A percentile compares a stretch with the other conserved stretches of the same genome.
Conservation (phyloP, 1,140 invertebrate species). For the Scaptomyza hsui region DNA sequence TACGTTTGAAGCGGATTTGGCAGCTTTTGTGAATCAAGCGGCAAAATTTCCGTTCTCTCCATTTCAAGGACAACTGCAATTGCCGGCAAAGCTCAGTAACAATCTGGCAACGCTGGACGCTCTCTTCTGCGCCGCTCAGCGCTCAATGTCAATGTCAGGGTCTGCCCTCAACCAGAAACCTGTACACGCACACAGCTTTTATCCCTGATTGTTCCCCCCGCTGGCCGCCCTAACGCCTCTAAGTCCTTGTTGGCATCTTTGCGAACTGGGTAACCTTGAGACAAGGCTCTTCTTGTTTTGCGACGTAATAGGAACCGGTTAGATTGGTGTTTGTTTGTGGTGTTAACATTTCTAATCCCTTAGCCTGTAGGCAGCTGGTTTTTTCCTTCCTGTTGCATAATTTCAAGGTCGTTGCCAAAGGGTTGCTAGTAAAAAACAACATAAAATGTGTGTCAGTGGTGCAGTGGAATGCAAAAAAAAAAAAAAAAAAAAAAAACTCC, state of each 20-base stretch:
- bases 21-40: conserved; percentile 18
- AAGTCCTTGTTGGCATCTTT: conserved; percentile 16
- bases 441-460: conserved; percentile 65
- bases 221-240: background rate
- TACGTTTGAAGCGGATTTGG: conserved; percentile 45
- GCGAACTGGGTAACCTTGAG: conserved; percentile 71
- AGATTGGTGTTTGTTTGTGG: conserved; percentile 32
- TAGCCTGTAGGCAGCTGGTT: background rate
- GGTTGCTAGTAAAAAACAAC: background rate
- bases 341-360: conserved; percentile 44
- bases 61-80: conserved; percentile 50
- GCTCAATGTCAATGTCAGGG: conserved; percentile 72
- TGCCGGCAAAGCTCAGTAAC: conserved; percentile 18
- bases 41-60: background rate
- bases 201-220: background rate
- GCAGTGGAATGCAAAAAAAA: conserved; percentile 25
- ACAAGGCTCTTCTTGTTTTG: conserved; percentile 28
- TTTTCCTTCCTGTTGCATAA: conserved; percentile 9
- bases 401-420: conserved; percentile 48
- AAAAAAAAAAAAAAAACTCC: conserved; percentile 13
- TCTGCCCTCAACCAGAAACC: conserved; percentile 56
- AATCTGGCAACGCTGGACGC: conserved; percentile 46
- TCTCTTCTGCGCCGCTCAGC: conserved; percentile 30
- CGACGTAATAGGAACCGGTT: conserved; percentile 72
- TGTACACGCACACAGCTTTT: conserved; percentile 47